Evolutionary conservation across 2,113 vertebrate species (phyloP), one percentile per base, ranked within the genome.

Genomic region (Grantiella picta): DNA sequence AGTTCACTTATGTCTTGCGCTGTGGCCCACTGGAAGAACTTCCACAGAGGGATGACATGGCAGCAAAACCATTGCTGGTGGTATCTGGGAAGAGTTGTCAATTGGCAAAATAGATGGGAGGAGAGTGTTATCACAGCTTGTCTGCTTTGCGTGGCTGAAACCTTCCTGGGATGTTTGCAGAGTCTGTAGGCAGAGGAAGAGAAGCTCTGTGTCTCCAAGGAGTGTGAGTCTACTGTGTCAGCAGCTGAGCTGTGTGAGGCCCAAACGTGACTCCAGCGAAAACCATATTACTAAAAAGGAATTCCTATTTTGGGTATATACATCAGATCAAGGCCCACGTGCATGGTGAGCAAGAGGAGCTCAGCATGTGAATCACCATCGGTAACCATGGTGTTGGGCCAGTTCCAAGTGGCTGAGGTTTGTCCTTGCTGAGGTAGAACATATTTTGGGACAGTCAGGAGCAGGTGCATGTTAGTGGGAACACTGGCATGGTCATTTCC

Each of bases 1-100:
- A 82, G 14, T 45, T 89, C 38, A 57, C 57, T 12, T 31, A 59
- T 0, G 0, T 66, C 27, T 91, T 8, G 15, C 2, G 0, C 35
- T 54, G 9, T 25, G 31, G 6, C 17, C 6, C 12, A 36, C 31
- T 7, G 38, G 61, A 22, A 86, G 12, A 50, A 23, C 25, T 78
- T 89, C 47, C 44, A 44, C 1, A 2, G 15, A 38, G 7, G 21
- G 52, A 69, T 0, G 1, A 29, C 18, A 40, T 11, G 28, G 50
- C 36, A 86, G 20, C 16, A 77, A 85, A 90, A n/a, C 7, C 12
- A 12, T 45, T 59, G 45, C 44, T 12, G 6, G 33, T 31, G 50
- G 31, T n/a, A 45, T 7, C 45, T 45, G 15, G n/a, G 59, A 69
- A 50, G 63, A 36, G 31, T 8, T 66, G 20, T 25, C 7, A 1